Conservation (phyloP, 2,113 vertebrate genomes). For the Centrocercus urophasianus region DNA sequence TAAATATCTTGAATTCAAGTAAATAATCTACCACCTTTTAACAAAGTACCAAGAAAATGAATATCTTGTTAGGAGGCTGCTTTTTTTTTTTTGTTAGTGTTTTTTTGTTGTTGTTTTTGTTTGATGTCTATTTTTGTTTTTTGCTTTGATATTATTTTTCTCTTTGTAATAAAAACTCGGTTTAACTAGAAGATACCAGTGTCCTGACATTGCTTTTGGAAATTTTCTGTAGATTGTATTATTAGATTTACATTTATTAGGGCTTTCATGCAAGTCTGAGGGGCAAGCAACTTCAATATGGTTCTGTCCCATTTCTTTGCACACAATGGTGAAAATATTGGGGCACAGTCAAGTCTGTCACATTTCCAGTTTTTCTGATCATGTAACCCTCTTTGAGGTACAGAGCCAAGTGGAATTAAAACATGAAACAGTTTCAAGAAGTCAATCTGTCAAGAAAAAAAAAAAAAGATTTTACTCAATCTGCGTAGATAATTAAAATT, state of each 20-base stretch:
- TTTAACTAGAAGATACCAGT: background rate
- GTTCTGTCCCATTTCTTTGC: background rate
- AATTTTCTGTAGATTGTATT: background rate
- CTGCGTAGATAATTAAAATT: background rate
- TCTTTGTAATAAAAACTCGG: background rate
- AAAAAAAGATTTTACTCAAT: background rate
- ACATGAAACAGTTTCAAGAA: background rate
- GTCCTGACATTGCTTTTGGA: conserved; percentile 1
- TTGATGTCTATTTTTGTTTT: background rate
- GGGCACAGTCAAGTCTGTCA: background rate
- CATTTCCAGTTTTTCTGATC: background rate
- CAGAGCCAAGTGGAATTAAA: background rate
- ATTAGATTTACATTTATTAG: background rate
- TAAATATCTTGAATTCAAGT: background rate
- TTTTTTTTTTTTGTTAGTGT: background rate
- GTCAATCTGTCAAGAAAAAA: background rate
- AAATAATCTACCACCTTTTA: background rate
- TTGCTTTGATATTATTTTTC: background rate
- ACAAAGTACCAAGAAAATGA: background rate
- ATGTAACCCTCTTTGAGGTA: background rate
- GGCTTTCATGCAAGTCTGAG: background rate
- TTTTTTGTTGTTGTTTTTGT: no score
- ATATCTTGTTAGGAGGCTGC: background rate
- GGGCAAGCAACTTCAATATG: background rate
- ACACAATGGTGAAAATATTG: background rate